These are phyloP conservation scores for Crematogaster levior DNA, from an alignment of 2,888 invertebrate genomes.

Conservation along the genomic window DNA sequence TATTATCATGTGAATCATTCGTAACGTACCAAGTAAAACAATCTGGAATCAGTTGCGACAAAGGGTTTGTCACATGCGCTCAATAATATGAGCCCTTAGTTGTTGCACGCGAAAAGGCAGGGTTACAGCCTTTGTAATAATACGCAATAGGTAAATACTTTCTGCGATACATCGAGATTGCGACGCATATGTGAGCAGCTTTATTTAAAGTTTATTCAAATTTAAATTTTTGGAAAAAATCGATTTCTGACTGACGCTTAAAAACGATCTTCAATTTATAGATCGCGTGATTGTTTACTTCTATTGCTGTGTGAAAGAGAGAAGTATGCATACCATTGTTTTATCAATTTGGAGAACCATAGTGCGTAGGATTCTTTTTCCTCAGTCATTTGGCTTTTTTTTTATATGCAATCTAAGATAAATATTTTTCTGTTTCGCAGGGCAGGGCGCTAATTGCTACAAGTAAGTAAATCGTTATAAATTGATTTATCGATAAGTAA, in stretches of 20 bases:
- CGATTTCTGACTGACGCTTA: not conserved
- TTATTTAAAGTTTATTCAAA: constrained; percentile 5
- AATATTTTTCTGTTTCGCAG: not conserved
- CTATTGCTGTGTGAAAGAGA: not conserved
- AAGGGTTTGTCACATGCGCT: constrained; percentile 4
- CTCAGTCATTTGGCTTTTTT: not conserved
- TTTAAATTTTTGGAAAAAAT: constrained; percentile 8
- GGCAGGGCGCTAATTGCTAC: not conserved
- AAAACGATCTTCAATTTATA: constrained; percentile 18
- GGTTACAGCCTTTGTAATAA: constrained; percentile 29
- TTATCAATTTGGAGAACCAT: not conserved
- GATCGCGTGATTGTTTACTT: constrained; percentile 5
- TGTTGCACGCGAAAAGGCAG: not conserved
- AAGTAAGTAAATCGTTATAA: not conserved
- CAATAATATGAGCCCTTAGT: not conserved
- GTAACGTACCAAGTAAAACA: constrained; percentile 16
- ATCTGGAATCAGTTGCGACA: constrained; percentile 1
- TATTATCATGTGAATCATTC: not conserved
- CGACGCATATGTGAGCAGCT: not conserved
- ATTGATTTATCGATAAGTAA: not conserved
- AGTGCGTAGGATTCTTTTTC: not conserved
- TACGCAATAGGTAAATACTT: not conserved
- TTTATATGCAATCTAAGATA: not conserved
- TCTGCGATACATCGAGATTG: not conserved
- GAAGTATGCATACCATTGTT: not conserved